Evolutionary conservation across 1,140 invertebrate genomes (phyloP), one percentile per base, ranked within the genome.

Genomic region (Cydia pomonella): DNA sequence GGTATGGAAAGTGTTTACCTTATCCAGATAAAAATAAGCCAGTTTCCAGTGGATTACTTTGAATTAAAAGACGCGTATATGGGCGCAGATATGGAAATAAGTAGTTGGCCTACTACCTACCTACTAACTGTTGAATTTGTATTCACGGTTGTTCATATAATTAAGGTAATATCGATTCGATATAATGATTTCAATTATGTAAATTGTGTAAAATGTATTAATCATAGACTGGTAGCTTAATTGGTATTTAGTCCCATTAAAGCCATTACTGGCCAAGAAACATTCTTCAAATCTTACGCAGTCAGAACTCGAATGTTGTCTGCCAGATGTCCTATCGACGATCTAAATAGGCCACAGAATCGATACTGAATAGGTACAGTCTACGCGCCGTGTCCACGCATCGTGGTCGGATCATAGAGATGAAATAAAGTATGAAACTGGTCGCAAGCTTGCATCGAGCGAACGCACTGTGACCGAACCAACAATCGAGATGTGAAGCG

Each of bases 381-480:
- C 78, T 81, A 82, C 84, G 82, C 80, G 80, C 77, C 81, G 80
- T 84, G 86, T 79, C 79, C 81, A 84, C 81, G 82, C 77, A 83
- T 86, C 87, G 84, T 85, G 84, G 82, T 78, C 83, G 79, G 86
- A 87, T 85, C 82, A 87, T 87, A 85, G 82, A 88, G 81, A 91
- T 87, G 85, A 88, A 89, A 87, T 87, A 89, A 89, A 89, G 83
- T 88, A 88, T 87, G 85, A 88, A 85, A 86, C 84, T 79, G 80
- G 78, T 81, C 76, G 82, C 66, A 74, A 76, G 73, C 69, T 44
- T 73, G 69, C 77, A 71, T 71, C 80, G 71, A 77, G 76, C 83
- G 81, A 85, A 79, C 85, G 71, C 83, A 80, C 83, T 77, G 80
- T 78, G 76, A 75, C 76, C 76, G 77, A 83, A 80, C 82, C 85